Base-by-base conservation (phyloP, 2,113 vertebrate genomes). In the Riparia riparia region DNA sequence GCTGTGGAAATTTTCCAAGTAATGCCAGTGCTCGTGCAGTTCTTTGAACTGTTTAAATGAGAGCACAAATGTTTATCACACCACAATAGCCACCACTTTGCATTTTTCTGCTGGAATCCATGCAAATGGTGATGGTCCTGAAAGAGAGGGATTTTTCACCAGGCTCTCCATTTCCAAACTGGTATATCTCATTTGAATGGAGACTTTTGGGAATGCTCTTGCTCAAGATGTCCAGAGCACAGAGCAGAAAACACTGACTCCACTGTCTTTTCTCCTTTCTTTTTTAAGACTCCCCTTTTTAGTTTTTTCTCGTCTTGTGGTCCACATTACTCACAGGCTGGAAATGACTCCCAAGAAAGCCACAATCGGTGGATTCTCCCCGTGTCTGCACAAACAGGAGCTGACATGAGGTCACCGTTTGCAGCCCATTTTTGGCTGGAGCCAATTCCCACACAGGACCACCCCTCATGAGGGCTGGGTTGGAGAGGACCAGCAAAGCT, bases 381-480 rank as follows among this genome's bases (percentile, higher is more conserved):
- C 22, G 78, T 57, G 93, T 95, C 96, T 97, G 82, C 49, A 87
- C 94, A 96, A 97, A 96, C 83, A 95, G 86, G 93, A 95, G 94
- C 92, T 95, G 95, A 26, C 1, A 1, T 49, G 92, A 79, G 53
- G 91, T 93, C 85, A 83, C 50, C 3, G 0, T 44, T 53, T 78
- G 57, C 58, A 44, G 29, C 72, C 58, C 5, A 0, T 0, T 54
- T 85, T 49, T 26, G 80, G 82, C 70, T 63, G 88, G 70, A 70
- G 47, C 37, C 50, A 0, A 53, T 83, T 93, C 93, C 72, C 80
- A 92, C 50, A 1, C 32, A 1, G 9, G 6, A 58, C 63, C 74
- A 69, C 79, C 71, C 79, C 42, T 42, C 45, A 4, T 0, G 16
- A 89, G 39, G 57, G 54, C 57, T 65, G 37, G 1, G 1, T 3